Conservation (phyloP, 2,113 vertebrate species). For the Engraulis encrasicolus region DNA sequence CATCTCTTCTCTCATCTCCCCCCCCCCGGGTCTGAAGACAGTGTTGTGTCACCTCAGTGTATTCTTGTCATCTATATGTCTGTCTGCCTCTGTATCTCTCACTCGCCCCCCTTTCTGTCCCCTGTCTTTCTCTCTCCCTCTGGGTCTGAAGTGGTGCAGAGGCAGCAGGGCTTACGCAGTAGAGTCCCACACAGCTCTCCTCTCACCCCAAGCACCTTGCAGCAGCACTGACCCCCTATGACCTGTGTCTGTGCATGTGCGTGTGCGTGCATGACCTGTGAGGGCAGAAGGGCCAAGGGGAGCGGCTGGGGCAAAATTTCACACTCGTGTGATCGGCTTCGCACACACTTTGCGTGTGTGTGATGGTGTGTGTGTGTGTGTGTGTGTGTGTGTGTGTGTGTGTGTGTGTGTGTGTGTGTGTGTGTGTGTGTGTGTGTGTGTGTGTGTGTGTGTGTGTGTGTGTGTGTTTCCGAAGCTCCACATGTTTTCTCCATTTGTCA, state of each 20-base stretch:
- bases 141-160: not conserved
- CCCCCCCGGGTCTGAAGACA: too few species aligned
- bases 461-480: not conserved
- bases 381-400: too few species aligned
- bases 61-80: too few species aligned
- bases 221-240: not conserved
- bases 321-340: not conserved
- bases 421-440: too few species aligned
- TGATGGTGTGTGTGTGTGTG: too few species aligned
- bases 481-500: constrained; percentile 1
- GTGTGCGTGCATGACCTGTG: not conserved
- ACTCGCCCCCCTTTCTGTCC: too few species aligned
- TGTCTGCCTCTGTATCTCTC: constrained; percentile 56
- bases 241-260: not conserved
- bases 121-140: not conserved
- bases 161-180: not conserved
- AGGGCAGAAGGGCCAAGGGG: not conserved
- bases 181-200: not conserved
- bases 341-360: not conserved
- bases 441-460: too few species aligned
- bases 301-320: constrained; percentile 4
- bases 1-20: constrained; percentile 54
- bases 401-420: too few species aligned
- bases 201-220: not conserved
- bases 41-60: too few species aligned